A percentile compares a stretch with the other conserved stretches of the same genome.
phyloP scores from a whole-genome alignment of 2,113 vertebrate species.

The cattle (Bos taurus) region ARS-UCD2.0 NC_037332.1:64684501-64685000 shows the following conservation, averaged over 20 bases:
- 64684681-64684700: not conserved
- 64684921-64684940: not conserved
- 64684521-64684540: too few relatives aligned
- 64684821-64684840: not conserved
- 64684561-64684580: too few relatives aligned
- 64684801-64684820: not conserved
- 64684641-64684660: not conserved
- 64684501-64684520: too few relatives aligned
- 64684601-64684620: not conserved
- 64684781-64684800: not conserved
- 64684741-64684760: not conserved
- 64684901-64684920: not conserved
- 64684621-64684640: not conserved
- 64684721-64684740: not conserved
- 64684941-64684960: not conserved
- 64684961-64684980: not conserved
- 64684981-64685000: not conserved
- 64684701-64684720: not conserved
- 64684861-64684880: not conserved
- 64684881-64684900: not conserved
- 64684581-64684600: too few relatives aligned
- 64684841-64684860: not conserved
- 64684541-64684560: too few relatives aligned
- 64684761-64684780: not conserved
- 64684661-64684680: not conserved